Evolutionary conservation across 1,140 invertebrate species (phyloP).

Genomic region (Macrosteles quadrilineatus): DNA sequence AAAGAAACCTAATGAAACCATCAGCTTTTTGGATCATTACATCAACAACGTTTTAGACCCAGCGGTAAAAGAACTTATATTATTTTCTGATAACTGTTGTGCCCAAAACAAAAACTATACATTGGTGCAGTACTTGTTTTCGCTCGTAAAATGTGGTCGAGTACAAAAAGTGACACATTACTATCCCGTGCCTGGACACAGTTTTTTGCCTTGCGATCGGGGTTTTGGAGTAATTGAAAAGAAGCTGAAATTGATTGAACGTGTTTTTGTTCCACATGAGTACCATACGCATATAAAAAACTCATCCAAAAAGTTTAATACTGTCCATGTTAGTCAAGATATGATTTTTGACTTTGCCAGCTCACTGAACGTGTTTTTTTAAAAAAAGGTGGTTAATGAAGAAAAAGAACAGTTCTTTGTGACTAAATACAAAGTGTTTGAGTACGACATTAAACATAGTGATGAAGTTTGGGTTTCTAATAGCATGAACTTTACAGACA

Average conservation of each 20-base stretch:
- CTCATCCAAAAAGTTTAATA: conserved; percentile 3
- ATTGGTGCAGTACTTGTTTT: conserved; percentile 12
- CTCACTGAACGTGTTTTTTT: not conserved
- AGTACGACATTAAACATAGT: no score
- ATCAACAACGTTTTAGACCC: not conserved
- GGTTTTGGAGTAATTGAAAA: conserved; percentile 12
- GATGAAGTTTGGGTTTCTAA: no score
- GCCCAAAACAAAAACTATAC: conserved; percentile 10
- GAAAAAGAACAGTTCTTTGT: not conserved
- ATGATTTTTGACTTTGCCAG: no score
- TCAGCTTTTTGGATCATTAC: conserved; percentile 9
- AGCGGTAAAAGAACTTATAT: not conserved
- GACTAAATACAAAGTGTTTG: not conserved
- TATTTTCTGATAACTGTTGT: conserved; percentile 16
- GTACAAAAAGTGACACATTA: not conserved
- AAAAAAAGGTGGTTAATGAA: not conserved
- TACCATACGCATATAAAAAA: not conserved
- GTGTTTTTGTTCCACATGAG: no score
- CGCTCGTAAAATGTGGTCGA: no score
- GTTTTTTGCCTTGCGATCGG: not conserved
- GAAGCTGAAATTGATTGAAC: not conserved
- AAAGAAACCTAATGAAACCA: not conserved
- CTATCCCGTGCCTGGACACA: no score
- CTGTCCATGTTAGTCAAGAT: not conserved
- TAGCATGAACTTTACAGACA: not conserved